Evolutionary conservation across 2,113 vertebrate species (phyloP), one percentile per base, ranked within the genome.

Genomic region (Charadrius vociferus): DNA sequence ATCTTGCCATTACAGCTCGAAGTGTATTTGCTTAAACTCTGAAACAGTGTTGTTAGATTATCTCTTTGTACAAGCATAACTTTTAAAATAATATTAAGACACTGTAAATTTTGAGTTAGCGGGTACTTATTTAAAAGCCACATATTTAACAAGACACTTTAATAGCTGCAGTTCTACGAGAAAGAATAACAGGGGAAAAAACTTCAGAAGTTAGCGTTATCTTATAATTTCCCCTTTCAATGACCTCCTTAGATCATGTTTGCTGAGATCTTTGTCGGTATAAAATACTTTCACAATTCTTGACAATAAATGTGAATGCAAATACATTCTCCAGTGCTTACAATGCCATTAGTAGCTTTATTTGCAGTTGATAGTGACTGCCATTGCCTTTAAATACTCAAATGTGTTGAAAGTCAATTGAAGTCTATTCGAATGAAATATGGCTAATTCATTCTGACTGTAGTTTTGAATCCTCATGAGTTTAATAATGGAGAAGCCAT

Each of bases 191-290:
- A 6, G 6, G 17, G 5, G 4, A 47, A 62, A 92, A 66, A 91
- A 26, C 34, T 45, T 59, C 45, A 90, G 56, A 53, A 13, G 23
- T 86, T 85, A 84, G 9, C 18, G 52, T 75, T 85, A 71, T 91
- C 80, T 94, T 93, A 91, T 58, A 29, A 66, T 63, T 93, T 92
- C 27, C 32, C 65, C 80, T 91, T 95, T 95, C 85, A 70, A 9
- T 10, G 4, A 55, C 39, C 53, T 67, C 62, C 15, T 82, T 85
- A 90, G 82, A 93, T 72, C 36, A n/a, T 3, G 5, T 78, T 86
- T 94, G 11, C 62, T 32, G 72, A 89, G 32, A 68, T 71, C 55
- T 86, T 89, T 88, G 39, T 63, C 81, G 43, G n/a, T 82, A 56
- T 49, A 80, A 96, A 93, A 87, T 81, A 62, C 47, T 93, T 58